Evolutionary conservation across 2,888 invertebrate species (phyloP), one percentile per base, ranked within the genome.

Genomic region (Rapana venosa): DNA sequence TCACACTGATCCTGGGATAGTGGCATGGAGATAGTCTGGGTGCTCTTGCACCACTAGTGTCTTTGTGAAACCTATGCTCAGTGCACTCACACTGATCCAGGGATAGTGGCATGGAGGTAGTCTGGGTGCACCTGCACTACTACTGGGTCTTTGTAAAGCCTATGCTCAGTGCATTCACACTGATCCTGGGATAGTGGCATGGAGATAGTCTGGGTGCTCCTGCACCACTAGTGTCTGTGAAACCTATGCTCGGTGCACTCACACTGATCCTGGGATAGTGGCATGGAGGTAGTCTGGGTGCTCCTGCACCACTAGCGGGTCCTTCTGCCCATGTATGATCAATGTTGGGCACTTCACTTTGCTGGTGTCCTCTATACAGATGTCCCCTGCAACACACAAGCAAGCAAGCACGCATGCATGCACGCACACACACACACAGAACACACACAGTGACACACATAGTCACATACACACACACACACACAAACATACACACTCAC

Each of bases 251-350:
- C 22, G 84, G 13, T 32, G 13, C 11, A 22, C 22, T 87, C 96
- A 98, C 98, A 97, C 97, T 32, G 98, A 97, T 70, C 97, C 96
- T 90, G 96, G 96, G 88, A 98, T 98, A 93, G 97, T 97, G 26
- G 97, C 96, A 88, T 97, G 97, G 35, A 98, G 96, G 96, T 97
- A 97, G 0, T 97, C 97, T 0, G 97, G 97, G 96, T 98, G 98
- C 91, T 97, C 97, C 35, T 96, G 95, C 0, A 97, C 97, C 2
- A 98, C 97, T 96, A 98, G 96, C 0, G 97, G 97, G 96, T 99
- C 98, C 95, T 98, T 98, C 92, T 97, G 97, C 0, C 98, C 98
- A 94, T 98, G 98, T 84, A 99, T 94, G 92, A 99, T 97, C 35
- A 98, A 97, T 0, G 98, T 98, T 0, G 98, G 98, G 92, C 98